Percentiles rank a stretch among this genome's conserved stretches.
These are phyloP conservation scores for Cyprinodon brontotheroides DNA, from an alignment of 2,113 vertebrate species.

Conservation along the genomic window DNA sequence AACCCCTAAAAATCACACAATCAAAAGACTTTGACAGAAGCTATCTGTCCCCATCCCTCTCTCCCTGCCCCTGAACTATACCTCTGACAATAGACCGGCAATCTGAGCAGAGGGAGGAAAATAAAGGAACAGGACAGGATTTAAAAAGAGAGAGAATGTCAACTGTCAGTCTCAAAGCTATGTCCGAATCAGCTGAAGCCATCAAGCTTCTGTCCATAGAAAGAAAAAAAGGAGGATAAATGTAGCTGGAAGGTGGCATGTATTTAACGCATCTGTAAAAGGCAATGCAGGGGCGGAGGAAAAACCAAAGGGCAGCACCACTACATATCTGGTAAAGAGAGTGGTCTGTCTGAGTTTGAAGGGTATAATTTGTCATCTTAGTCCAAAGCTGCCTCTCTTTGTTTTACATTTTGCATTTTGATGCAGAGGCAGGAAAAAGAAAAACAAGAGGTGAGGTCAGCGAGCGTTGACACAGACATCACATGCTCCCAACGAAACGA, in stretches of 20 bases:
- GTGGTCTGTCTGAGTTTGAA: constrained; percentile 43
- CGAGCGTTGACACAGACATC: constrained; percentile 67
- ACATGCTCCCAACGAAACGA: constrained; percentile 55
- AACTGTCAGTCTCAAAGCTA: constrained; percentile 81
- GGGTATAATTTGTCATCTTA: constrained; percentile 48
- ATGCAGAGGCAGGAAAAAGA: constrained; percentile 10
- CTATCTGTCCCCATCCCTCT: constrained; percentile 47
- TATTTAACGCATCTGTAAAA: constrained; percentile 43
- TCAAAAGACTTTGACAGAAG: constrained; percentile 57
- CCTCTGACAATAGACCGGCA: constrained; percentile 75
- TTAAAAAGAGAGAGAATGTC: constrained; percentile 82
- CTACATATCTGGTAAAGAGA: constrained; percentile 31
- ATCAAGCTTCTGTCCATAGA: constrained; percentile 67
- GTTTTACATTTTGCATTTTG: constrained; percentile 15
- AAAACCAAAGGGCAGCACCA: constrained; percentile 40
- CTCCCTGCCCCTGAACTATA: constrained; percentile 29
- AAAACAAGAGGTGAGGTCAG: constrained; percentile 37
- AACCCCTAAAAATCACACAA: constrained; percentile 53
- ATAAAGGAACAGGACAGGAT: constrained; percentile 72
- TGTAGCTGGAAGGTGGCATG: constrained; percentile 17
- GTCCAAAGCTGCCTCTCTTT: constrained; percentile 47
- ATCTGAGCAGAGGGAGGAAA: constrained; percentile 64
- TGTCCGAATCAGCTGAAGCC: constrained; percentile 73
- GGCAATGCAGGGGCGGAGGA: neutral
- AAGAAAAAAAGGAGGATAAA: constrained; percentile 32